These are phyloP conservation scores for Macropus fuliginosus DNA, from an alignment of 2,797 vertebrate species.

Conservation along the genomic window DNA sequence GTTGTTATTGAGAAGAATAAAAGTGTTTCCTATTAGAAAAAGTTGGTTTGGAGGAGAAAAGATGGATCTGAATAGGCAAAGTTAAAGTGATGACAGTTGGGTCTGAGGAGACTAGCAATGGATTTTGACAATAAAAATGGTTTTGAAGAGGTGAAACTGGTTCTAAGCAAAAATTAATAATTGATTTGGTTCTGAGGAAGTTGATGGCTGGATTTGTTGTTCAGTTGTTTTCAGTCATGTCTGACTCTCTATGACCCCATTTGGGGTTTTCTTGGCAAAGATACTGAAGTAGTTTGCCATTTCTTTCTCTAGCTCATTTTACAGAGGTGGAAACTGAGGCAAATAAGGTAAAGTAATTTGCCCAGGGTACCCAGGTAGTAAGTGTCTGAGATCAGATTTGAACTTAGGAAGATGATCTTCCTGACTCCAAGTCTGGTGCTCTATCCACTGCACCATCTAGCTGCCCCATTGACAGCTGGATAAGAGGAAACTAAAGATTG, in stretches of 20 bases:
- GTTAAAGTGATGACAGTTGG: constrained; percentile 4
- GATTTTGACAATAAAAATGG: not conserved
- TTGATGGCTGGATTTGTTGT: not conserved
- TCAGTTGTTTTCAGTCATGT: not conserved
- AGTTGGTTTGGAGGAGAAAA: constrained; percentile 14
- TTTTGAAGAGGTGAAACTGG: not conserved
- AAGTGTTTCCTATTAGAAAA: constrained; percentile 26
- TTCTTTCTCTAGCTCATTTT: not conserved
- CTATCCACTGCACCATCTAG: not conserved
- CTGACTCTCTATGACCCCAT: not conserved
- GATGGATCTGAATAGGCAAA: constrained; percentile 10
- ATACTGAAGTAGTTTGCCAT: not conserved
- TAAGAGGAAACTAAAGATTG: not conserved
- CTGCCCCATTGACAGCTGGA: not conserved
- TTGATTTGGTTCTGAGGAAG: not conserved
- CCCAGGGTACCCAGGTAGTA: not conserved
- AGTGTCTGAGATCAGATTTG: not conserved
- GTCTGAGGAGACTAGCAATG: constrained; percentile 11
- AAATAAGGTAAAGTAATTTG: not conserved
- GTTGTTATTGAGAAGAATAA: not conserved
- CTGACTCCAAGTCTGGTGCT: not conserved
- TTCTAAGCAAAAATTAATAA: constrained; percentile 25
- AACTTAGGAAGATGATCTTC: not conserved
- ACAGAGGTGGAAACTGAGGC: not conserved
- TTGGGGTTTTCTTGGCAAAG: not conserved